phyloP scores from a whole-genome alignment of 2,888 invertebrate genomes.

The Harpalus rufipes region DNA sequence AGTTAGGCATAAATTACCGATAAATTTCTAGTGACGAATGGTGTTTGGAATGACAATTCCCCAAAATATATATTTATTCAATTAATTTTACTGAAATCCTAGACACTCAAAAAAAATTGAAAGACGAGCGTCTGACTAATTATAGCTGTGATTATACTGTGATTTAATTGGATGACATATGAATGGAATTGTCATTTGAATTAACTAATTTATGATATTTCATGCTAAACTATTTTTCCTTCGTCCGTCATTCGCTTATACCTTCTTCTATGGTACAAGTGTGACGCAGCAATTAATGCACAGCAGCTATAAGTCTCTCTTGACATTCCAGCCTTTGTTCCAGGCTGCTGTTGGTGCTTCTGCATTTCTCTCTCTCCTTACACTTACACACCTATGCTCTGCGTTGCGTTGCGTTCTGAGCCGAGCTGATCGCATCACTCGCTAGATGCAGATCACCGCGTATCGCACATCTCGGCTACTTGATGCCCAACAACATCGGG shows the following conservation, averaged over 20 bases:
- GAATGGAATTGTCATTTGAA: too few relatives aligned
- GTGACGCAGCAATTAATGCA: conserved; percentile 62
- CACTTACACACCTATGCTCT: conserved; percentile 14
- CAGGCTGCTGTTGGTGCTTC: conserved; percentile 40
- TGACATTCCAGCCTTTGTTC: conserved; percentile 61
- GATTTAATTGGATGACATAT: too few relatives aligned
- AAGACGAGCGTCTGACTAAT: too few relatives aligned
- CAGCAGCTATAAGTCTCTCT: conserved; percentile 63
- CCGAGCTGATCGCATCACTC: conserved; percentile 14
- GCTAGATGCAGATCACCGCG: conserved; percentile 51
- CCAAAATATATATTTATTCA: too few relatives aligned
- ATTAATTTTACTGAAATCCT: too few relatives aligned
- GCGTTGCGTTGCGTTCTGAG: conserved; percentile 4
- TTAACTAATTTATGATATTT: not conserved
- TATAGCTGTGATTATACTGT: too few relatives aligned
- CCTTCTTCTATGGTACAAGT: not conserved
- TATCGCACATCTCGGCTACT: conserved; percentile 56
- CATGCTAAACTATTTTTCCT: not conserved
- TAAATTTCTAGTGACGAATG: too few relatives aligned
- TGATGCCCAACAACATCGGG: conserved; percentile 39
- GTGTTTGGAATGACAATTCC: too few relatives aligned
- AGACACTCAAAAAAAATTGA: too few relatives aligned
- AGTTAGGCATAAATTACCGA: too few relatives aligned
- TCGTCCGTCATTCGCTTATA: conserved; percentile 7
- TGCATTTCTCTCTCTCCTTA: conserved; percentile 19